A percentile compares a stretch with the other conserved stretches of the same genome.
phyloP scores from a whole-genome alignment of 2,113 vertebrate genomes.

The Pionites leucogaster region DNA sequence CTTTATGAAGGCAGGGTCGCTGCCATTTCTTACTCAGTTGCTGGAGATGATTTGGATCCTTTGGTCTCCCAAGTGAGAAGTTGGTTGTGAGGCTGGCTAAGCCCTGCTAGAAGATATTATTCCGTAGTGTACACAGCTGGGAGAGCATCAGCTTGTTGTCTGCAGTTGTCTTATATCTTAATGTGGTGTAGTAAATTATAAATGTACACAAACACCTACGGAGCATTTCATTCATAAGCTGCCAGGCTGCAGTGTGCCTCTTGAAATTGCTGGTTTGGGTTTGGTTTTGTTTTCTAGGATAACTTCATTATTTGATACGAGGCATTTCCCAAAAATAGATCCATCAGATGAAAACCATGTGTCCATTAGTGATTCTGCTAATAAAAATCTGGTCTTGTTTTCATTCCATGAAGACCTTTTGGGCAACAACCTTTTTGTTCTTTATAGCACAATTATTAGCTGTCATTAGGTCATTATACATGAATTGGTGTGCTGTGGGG shows the following conservation, averaged over 20 bases:
- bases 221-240: conserved; percentile 39
- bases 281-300: background rate
- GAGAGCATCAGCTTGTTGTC: background rate
- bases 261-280: background rate
- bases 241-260: background rate
- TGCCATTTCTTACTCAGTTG: background rate
- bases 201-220: conserved; percentile 15
- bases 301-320: background rate
- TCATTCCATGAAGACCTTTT: background rate
- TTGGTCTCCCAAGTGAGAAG: background rate
- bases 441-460: background rate
- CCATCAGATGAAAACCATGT: background rate
- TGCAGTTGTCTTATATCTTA: conserved; percentile 26
- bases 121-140: background rate
- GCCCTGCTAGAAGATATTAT: background rate
- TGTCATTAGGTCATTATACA: background rate
- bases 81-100: background rate
- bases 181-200: conserved; percentile 35
- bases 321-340: background rate
- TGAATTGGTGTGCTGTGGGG: background rate
- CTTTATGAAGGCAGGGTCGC: background rate
- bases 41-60: background rate
- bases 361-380: background rate
- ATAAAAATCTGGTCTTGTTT: background rate
- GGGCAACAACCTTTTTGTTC: background rate